phyloP scores from a whole-genome alignment of 2,113 vertebrate genomes.

The Campylorhamphus procurvoides region DNA sequence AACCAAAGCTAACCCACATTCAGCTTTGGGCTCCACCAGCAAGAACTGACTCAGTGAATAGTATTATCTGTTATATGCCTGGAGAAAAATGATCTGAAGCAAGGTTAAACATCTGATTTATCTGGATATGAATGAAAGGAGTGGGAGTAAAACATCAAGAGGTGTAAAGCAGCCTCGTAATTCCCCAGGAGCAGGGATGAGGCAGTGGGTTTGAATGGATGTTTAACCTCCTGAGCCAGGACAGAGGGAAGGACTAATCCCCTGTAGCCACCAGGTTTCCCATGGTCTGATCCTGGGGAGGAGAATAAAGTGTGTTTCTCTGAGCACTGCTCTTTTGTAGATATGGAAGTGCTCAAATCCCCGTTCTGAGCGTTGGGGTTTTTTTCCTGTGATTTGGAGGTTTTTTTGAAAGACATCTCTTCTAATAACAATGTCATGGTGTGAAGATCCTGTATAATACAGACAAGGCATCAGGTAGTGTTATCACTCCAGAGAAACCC shows the following conservation, averaged over 20 bases:
- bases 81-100: background rate
- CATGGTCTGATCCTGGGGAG: background rate
- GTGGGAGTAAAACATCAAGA: background rate
- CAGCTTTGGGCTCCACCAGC: background rate
- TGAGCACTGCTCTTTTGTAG: background rate
- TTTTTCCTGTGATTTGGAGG: background rate
- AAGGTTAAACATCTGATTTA: background rate
- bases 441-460: background rate
- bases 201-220: background rate
- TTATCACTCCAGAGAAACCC: background rate
- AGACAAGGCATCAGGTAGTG: background rate
- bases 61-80: rapidly evolving
- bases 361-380: background rate
- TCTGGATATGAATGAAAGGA: background rate
- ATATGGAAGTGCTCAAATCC: background rate
- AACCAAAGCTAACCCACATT: rapidly evolving
- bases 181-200: background rate
- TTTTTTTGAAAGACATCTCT: background rate
- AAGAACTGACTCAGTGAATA: background rate
- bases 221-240: background rate
- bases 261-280: background rate
- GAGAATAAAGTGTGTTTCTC: background rate
- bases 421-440: background rate
- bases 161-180: background rate
- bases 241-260: background rate